Conservation (phyloP, 2,888 invertebrate species). For the Ramazzottius varieornatus region DNA sequence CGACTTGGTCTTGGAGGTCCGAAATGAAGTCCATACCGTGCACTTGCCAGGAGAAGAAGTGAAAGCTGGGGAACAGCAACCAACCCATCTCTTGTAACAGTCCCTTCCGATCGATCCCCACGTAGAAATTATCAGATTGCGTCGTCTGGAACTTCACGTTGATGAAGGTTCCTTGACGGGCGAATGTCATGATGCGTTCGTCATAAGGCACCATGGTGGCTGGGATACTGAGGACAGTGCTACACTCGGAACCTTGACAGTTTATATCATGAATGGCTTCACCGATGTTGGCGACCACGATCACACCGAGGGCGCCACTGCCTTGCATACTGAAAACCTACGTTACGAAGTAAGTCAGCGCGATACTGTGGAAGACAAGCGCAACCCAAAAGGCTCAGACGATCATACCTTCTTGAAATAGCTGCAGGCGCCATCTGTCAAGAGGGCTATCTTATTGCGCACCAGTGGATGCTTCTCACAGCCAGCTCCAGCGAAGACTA, state of each 20-base stretch:
- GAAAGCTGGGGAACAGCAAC: constrained; percentile 14
- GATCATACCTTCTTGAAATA: constrained; percentile 12
- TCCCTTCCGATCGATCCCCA: constrained; percentile 12
- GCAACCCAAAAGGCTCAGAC: too few species aligned
- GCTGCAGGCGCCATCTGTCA: constrained; percentile 11
- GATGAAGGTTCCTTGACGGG: constrained; percentile 7
- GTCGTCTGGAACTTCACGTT: constrained; percentile 12
- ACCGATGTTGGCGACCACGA: constrained; percentile 10
- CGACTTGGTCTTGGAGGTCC: background rate
- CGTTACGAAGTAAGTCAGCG: background rate
- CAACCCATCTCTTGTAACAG: constrained; percentile 13
- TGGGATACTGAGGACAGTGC: constrained; percentile 11
- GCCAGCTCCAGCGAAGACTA: constrained; percentile 9
- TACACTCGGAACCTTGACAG: constrained; percentile 12
- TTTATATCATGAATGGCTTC: constrained; percentile 11
- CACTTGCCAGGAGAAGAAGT: constrained; percentile 13
- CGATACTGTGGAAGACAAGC: too few species aligned
- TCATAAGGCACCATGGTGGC: constrained; percentile 11
- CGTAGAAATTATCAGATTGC: constrained; percentile 13
- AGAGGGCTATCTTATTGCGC: constrained; percentile 11
- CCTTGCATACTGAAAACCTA: constrained; percentile 11
- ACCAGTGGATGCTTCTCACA: constrained; percentile 8
- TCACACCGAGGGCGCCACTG: constrained; percentile 11
- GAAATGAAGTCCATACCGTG: background rate
- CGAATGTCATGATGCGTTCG: constrained; percentile 6